Percentiles rank a stretch among this genome's conserved stretches.
Evolutionary conservation across 2,888 invertebrate species (phyloP).

Genomic region (Chrysodeixis includens): DNA sequence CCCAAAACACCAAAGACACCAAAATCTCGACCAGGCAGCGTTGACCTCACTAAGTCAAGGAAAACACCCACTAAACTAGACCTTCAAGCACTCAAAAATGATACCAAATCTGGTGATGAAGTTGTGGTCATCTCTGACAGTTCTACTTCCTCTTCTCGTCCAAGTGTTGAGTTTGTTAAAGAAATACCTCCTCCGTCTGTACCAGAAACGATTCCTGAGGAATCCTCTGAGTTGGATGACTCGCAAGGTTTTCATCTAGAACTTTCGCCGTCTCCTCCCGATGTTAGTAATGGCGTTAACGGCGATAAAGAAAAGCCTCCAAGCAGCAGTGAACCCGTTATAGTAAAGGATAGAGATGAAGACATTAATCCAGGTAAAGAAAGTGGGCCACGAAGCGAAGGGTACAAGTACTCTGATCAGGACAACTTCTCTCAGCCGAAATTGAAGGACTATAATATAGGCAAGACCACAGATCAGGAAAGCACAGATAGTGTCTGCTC

Average conservation of each 20-base stretch:
- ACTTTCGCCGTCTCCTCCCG: constrained; percentile 72
- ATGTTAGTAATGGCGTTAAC: constrained; percentile 51
- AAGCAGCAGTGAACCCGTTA: constrained; percentile 74
- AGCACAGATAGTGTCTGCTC: constrained; percentile 83
- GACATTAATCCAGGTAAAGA: constrained; percentile 69
- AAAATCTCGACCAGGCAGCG: constrained; percentile 79
- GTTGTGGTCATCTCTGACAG: constrained; percentile 59
- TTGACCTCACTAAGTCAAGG: constrained; percentile 70
- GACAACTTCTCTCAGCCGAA: constrained; percentile 69
- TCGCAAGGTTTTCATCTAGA: constrained; percentile 82
- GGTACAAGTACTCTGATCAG: constrained; percentile 73
- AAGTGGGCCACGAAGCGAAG: constrained; percentile 75
- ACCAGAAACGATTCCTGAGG: constrained; percentile 74
- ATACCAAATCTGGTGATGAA: constrained; percentile 34
- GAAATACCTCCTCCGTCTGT: constrained; percentile 70
- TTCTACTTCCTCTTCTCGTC: constrained; percentile 60
- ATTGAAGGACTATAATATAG: constrained; percentile 67
- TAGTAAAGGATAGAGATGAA: constrained; percentile 71
- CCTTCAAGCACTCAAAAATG: constrained; percentile 57
- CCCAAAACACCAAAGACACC: constrained; percentile 79
- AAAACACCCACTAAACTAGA: constrained; percentile 72
- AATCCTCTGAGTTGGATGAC: constrained; percentile 77
- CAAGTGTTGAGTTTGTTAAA: constrained; percentile 72
- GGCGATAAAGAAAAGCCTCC: constrained; percentile 55
- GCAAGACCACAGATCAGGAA: constrained; percentile 81